Base-by-base conservation (phyloP, 2,113 vertebrate species). In the Paramormyrops kingsleyae region DNA sequence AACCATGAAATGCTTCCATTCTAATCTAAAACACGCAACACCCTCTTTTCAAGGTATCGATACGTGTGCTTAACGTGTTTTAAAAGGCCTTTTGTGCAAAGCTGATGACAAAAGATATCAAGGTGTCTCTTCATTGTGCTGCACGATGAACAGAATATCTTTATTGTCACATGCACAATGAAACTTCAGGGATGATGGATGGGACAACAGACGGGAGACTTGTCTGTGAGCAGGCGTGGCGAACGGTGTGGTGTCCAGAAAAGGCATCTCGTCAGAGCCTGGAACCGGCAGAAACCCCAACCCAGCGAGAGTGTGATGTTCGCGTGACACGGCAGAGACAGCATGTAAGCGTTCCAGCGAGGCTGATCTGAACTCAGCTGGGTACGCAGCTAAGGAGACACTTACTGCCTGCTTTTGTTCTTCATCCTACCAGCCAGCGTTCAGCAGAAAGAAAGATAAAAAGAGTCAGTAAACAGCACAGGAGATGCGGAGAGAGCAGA, bases 371-470 rank as follows among this genome's bases (percentile, higher is more conserved):
- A 24, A 17, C 31, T 13, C 47, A 56, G 88, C 50, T 56, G 88
- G n/a, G 17, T 12, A 80, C 83, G 17, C 70, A 47, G 49, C 39
- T 1, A 17, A 87, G 39, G 89, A 12, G 52, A 80, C 89, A 99
- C 98, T 99, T 98, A 99, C 98, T 96, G 98, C 97, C 97, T 99
- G 98, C 90, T 97, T 98, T 92, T 99, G 98, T 87, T 99, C 98
- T 95, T 99, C 98, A 91, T 99, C 98, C 98, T 99, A 84, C 35
- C 93, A 1, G 93, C 66, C 27, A 94, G 92, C 88, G 74, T 92
- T 91, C 24, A 86, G 91, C 77, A 24, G 39, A 88, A 90, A 56
- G 91, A 91, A 92, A 2, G 87, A 90, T 42, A 80, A 89, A 83
- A 87, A 6, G 92, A 87, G 92, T 91, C 90, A 49, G 87, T 93